Evolutionary conservation across 2,888 invertebrate genomes (phyloP).

Genomic region (Nezara viridula): DNA sequence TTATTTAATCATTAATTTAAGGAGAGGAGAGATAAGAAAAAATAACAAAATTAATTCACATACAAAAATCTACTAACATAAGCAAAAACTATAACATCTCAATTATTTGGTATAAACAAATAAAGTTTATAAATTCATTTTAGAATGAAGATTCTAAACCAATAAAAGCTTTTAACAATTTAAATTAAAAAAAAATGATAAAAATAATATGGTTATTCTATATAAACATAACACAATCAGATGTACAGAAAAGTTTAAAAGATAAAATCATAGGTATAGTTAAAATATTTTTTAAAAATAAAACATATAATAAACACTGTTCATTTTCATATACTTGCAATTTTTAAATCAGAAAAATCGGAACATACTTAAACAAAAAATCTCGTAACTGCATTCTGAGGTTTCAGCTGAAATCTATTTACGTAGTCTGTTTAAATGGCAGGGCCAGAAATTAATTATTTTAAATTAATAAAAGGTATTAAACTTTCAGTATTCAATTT

Average conservation of each 20-base stretch:
- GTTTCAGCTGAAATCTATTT: too few species aligned
- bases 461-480: too few species aligned
- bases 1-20: background rate
- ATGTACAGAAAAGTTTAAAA: background rate
- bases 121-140: background rate
- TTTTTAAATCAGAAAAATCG: too few species aligned
- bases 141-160: too few species aligned
- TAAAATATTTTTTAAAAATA: background rate
- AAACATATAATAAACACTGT: too few species aligned
- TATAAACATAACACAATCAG: background rate
- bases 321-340: too few species aligned
- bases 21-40: background rate
- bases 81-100: background rate
- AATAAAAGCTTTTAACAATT: background rate
- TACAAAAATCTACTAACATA: background rate
- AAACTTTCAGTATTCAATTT: too few species aligned
- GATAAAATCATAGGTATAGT: background rate
- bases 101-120: background rate
- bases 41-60: background rate
- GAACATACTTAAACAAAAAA: too few species aligned
- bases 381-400: too few species aligned
- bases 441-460: too few species aligned
- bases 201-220: background rate
- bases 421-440: too few species aligned
- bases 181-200: too few species aligned